These are phyloP conservation scores for Melangyna quadrimaculata DNA, from an alignment of 2,888 invertebrate genomes.

Conservation along the genomic window DNA sequence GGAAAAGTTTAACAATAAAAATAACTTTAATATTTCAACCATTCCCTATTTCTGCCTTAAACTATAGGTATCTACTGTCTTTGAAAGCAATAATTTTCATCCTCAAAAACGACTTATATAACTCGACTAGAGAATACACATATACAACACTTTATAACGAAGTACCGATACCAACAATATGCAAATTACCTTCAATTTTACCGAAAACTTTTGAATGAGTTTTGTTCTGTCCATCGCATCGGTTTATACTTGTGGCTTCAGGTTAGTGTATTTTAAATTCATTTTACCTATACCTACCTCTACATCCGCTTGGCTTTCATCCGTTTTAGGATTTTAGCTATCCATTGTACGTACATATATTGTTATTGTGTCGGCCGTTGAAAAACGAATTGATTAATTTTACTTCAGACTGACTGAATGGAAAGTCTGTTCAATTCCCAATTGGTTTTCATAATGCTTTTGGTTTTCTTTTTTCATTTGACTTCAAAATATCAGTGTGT, in stretches of 20 bases:
- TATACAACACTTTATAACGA: background rate
- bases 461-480: background rate
- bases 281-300: background rate
- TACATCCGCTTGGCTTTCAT: background rate
- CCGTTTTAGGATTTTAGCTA: background rate
- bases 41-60: background rate
- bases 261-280: background rate
- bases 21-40: background rate
- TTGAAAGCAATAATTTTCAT: background rate
- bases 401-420: background rate
- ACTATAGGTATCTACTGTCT: too few species aligned
- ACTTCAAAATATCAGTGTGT: background rate
- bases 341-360: too few species aligned
- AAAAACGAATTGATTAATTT: conserved; percentile 42
- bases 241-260: background rate
- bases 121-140: too few species aligned
- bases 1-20: background rate
- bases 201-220: conserved; percentile 16
- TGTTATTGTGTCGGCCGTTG: conserved; percentile 6
- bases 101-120: background rate
- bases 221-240: background rate
- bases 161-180: background rate
- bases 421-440: background rate
- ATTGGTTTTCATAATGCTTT: background rate
- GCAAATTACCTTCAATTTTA: conserved; percentile 32